Base-by-base conservation (phyloP, 2,888 invertebrate genomes). In the Parapristionchus giblindavisi region DNA sequence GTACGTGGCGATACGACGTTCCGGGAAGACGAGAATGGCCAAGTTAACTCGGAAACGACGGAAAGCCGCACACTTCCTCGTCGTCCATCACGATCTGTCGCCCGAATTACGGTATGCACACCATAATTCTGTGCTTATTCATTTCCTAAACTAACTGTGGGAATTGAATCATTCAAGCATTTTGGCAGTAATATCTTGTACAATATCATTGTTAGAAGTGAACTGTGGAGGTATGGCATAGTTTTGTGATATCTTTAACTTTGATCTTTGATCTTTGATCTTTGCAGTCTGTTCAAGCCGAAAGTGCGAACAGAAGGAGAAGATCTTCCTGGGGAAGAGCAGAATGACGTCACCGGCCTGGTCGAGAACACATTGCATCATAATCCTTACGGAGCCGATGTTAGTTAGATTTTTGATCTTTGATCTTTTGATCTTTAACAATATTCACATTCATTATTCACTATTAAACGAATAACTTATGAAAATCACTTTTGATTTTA, bases 1-100 rank as follows among this genome's bases (percentile, higher is more conserved):
- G 77, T 86, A 85, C 78, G 79, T 88, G 38, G 86, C 88, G 63
- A 71, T 88, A 14, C 81, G 85, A 27, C 77, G 81, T 48, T 82
- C 80, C 6, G 88, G 88, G 8, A 77, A 78, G 58, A 78, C 87
- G 1, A 70, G 87, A 48, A 77, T 79, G 24, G 88, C 87, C n/a
- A 71, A 77, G 21, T 79, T 79, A 32, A 81, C 87, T 27, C 77
- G 82, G 61, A 79, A 80, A 73, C 65, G 83, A 27, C 81, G 85
- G 70, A 85, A 84, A 77, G 84, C 77, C 48, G 77, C 84, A n/a
- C 83, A 85, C 40, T 85, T 87, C 75, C 75, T 85, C 17, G 79
- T 81, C n/a, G 75, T 83, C 21, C 80, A 82, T 60, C 75, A 83
- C 56, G 83, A 82, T 51, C 61, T 73, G 48, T 60, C 60, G 43